These are phyloP conservation scores for Lethrus apterus DNA, from an alignment of 1,140 invertebrate species.

Conservation along the genomic window DNA sequence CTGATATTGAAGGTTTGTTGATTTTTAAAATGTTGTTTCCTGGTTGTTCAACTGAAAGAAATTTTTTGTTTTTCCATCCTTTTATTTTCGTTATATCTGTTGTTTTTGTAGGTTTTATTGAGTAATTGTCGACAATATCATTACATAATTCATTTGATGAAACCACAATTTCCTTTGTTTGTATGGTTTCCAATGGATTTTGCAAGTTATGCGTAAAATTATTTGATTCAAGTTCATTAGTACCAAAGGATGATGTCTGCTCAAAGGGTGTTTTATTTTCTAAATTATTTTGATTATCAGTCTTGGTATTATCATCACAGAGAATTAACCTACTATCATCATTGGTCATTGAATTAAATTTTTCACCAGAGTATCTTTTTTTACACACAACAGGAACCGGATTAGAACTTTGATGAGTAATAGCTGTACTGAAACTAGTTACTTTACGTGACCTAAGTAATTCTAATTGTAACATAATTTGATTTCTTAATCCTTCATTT, in stretches of 20 bases:
- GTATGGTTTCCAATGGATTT: too few relatives aligned
- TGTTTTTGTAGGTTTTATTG: constrained; percentile 16
- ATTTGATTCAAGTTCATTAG: too few relatives aligned
- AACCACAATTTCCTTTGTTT: too few relatives aligned
- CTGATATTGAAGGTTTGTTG: too few relatives aligned
- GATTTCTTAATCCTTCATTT: constrained; percentile 1
- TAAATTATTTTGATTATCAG: neutral
- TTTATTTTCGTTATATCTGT: constrained; percentile 19
- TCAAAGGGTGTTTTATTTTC: neutral
- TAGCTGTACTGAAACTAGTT: neutral
- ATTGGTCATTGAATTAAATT: neutral
- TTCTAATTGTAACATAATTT: constrained; percentile 8
- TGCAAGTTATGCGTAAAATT: too few relatives aligned
- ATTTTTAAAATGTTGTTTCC: too few relatives aligned
- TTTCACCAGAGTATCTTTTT: constrained; percentile 6
- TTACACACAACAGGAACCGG: neutral
- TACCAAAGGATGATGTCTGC: neutral
- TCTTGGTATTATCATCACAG: neutral
- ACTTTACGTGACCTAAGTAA: constrained; percentile 6
- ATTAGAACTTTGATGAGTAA: neutral
- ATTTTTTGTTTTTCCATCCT: constrained; percentile 15
- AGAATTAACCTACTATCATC: neutral
- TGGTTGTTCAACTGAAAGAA: too few relatives aligned
- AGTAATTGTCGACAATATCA: too few relatives aligned
- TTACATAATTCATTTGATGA: too few relatives aligned